Base-by-base conservation (phyloP, 2,797 vertebrate genomes). In the Scomberomorus guttatus region DNA sequence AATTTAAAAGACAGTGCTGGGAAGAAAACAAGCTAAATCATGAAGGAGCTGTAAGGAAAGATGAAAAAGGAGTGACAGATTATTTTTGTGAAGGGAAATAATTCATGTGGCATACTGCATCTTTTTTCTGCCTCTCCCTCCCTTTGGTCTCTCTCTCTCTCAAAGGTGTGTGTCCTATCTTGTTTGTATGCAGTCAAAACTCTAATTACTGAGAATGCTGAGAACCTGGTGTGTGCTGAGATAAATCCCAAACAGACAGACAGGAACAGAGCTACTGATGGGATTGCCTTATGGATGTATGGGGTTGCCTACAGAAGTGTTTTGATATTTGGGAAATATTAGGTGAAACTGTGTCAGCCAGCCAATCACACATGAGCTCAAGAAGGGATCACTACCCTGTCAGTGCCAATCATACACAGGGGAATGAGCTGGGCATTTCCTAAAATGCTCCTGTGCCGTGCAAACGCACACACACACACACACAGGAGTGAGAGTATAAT, bases 1-100 rank as follows among this genome's bases (percentile, higher is more conserved):
- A 80, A 91, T 87, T 88, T 88, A 75, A 81, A 91, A 86, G 51
- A 79, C 54, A 75, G 72, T 67, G 59, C 66, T 73, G 64, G 58
- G 58, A 84, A 71, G 54, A 83, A 86, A 90, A 87, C 71, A 61
- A 75, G 74, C 42, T 74, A 79, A 90, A 85, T 82, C 67, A 85
- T 52, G 62, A 87, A 65, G 55, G 25, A 81, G 80, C 70, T 42
- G 22, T 59, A 72, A 72, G 70, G 42, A 59, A 58, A 77, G 73
- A 80, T 71, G 46, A 87, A 84, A 84, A 80, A 67, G 48, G 34
- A 77, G 56, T 63, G 80, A 86, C 81, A 77, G 70, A 81, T 87
- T 72, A 71, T 10, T 65, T 82, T 61, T 79, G n/a, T 66, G n/a
- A 27, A 27, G 14, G 13, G 34, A 56, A 37, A 39, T 79, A 68